Evolutionary conservation across 2,888 invertebrate species (phyloP).

Genomic region (Folsomia manolachei): DNA sequence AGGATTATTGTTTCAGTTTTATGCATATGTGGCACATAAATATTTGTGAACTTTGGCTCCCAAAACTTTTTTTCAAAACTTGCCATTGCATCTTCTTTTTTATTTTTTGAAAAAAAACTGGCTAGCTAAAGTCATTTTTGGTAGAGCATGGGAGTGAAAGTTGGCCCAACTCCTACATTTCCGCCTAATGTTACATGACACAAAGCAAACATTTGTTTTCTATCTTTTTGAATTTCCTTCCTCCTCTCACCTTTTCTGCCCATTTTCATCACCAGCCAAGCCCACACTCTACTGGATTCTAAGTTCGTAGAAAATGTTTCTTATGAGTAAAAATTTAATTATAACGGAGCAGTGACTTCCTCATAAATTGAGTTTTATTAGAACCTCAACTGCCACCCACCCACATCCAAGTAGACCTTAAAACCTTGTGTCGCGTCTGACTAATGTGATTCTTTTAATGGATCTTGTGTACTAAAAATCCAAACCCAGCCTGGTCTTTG

Average conservation of each 20-base stretch:
- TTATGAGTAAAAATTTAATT: slow-evolving; percentile 5
- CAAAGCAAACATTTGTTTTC: slow-evolving; percentile 1
- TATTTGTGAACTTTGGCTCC: slow-evolving; percentile 24
- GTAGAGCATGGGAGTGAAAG: too few relatives aligned
- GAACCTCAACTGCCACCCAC: neutral
- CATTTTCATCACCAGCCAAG: neutral
- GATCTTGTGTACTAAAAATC: slow-evolving; percentile 1
- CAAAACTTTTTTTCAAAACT: neutral
- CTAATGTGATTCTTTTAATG: slow-evolving; percentile 8
- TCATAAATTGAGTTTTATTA: slow-evolving; percentile 13
- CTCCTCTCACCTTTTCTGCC: neutral
- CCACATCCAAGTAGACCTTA: neutral
- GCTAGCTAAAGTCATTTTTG: too few relatives aligned
- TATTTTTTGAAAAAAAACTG: too few relatives aligned
- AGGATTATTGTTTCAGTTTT: slow-evolving; percentile 21
- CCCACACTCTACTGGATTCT: neutral
- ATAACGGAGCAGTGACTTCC: neutral
- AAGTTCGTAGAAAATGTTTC: neutral
- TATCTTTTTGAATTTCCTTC: neutral
- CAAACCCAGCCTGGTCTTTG: too few relatives aligned
- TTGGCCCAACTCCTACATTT: neutral
- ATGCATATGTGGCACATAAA: slow-evolving; percentile 24
- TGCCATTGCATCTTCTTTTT: neutral
- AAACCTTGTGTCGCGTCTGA: neutral
- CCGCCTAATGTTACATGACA: neutral